Base-by-base conservation (phyloP, 2,888 invertebrate species). In the Ectobius pallidus region DNA sequence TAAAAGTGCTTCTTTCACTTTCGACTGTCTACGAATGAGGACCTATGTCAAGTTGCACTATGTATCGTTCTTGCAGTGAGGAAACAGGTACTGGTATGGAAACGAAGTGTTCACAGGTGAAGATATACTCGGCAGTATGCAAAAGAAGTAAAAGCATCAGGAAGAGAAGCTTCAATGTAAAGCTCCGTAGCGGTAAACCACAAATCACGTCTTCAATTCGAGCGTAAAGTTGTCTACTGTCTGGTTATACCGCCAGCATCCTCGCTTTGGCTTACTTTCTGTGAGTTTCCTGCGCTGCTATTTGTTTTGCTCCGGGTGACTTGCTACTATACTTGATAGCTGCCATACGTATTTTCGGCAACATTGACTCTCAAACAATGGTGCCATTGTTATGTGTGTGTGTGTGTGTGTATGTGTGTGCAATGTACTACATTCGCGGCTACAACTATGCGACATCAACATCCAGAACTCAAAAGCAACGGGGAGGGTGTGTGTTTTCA, bases 101-200 rank as follows among this genome's bases (percentile, higher is more conserved):
- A 65, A 65, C 46, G 65, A 65, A 65, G 65, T 65, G 65, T 6
- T 65, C 27, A 22, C 65, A 65, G 65, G 65, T 65, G 65, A 65
- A 46, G 30, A 16, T 58, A 20, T 22, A 63, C 63, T 63, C 42
- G 25, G 58, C n/a, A 20, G 49, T 4, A 4, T 49, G 11, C n/a
- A 14, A 18, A 1, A 30, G 42, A 63, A 63, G 32, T 14, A 18
- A 14, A 22, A 52, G 16, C 52, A 52, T 3, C 52, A 52, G 52
- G 52, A 52, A 52, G 63, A 20, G 32, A 32, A 30, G n/a, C 16
- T 18, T 18, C 30, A 25, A 32, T 9, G 11, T 63, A 63, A 11
- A 39, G 16, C 25, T n/a, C 63, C 63, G 63, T 63, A 25, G 42
- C 63, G 22, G 25, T 7, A 65, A 25, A 20, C 65, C 44, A 65